A percentile compares a stretch with the other conserved stretches of the same genome.
Conservation (phyloP, 2,888 invertebrate genomes). For the Leptopilina myrica region DNA sequence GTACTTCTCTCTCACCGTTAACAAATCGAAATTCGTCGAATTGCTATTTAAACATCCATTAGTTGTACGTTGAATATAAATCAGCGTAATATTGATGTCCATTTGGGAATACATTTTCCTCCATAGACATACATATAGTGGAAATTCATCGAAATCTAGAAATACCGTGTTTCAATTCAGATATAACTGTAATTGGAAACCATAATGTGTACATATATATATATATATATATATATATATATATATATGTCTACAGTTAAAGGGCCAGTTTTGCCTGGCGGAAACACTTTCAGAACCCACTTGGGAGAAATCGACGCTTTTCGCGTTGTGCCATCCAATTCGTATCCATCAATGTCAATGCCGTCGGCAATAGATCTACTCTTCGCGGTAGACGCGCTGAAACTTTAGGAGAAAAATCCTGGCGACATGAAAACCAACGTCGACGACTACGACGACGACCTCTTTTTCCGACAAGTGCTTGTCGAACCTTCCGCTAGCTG, state of each 20-base stretch:
- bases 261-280: background rate
- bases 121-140: background rate
- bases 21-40: too few relatives aligned
- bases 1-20: too few relatives aligned
- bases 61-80: conserved; percentile 3
- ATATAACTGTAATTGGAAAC: background rate
- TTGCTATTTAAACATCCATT: background rate
- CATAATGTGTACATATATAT: background rate
- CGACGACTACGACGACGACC: conserved; percentile 44
- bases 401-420: conserved; percentile 52
- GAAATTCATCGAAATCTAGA: background rate
- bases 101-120: background rate
- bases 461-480: conserved; percentile 46
- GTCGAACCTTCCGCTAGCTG: conserved; percentile 43
- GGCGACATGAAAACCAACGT: conserved; percentile 47
- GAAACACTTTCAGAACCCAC: background rate
- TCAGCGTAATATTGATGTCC: background rate
- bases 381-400: conserved; percentile 53
- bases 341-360: conserved; percentile 62
- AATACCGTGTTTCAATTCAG: background rate
- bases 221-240: too few relatives aligned
- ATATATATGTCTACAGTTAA: background rate
- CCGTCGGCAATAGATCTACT: conserved; percentile 55
- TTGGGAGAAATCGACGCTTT: conserved; percentile 52
- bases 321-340: conserved; percentile 53